Evolutionary conservation across 2,113 vertebrate genomes (phyloP).

Genomic region (human (Homo sapiens)): GRCh38 chr11:35808501-35809000

Average conservation of each 20-base stretch:
- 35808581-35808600: constrained; percentile 23
- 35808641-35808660: constrained; percentile 60
- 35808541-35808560: constrained; percentile 49
- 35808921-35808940: constrained; percentile 29
- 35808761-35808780: constrained; percentile 53
- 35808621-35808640: constrained; percentile 41
- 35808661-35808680: constrained; percentile 60
- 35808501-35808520: not conserved
- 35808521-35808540: not conserved
- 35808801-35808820: constrained; percentile 43
- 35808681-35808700: constrained; percentile 60
- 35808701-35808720: constrained; percentile 75
- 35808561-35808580: constrained; percentile 15
- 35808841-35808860: not conserved
- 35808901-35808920: constrained; percentile 26
- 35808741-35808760: constrained; percentile 64
- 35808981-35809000: not conserved
- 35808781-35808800: constrained; percentile 71
- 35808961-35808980: constrained; percentile 19
- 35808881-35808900: not conserved
- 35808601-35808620: constrained; percentile 27
- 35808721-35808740: constrained; percentile 73
- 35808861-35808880: constrained; percentile 44
- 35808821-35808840: constrained; percentile 57
- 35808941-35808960: not conserved